Percentiles rank a stretch among this genome's conserved stretches.
Conservation (phyloP, 2,888 invertebrate genomes). For the Cantharis flavilabris region DNA sequence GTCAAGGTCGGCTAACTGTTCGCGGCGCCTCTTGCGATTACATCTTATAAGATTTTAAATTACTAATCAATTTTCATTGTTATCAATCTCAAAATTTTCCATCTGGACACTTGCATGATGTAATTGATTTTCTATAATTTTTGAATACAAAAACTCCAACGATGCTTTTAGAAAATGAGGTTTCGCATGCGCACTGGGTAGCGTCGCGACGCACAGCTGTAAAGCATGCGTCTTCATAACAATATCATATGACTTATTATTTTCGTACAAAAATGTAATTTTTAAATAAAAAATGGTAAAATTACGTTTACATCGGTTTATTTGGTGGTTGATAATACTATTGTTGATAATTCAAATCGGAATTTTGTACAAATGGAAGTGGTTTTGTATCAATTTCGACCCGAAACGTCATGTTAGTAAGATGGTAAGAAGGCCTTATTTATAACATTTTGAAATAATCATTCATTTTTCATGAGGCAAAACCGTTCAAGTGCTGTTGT, state of each 20-base stretch:
- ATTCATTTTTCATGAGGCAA: neutral
- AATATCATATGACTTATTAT: neutral
- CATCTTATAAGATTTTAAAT: neutral
- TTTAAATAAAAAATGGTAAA: constrained; percentile 9
- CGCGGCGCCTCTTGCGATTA: constrained; percentile 55
- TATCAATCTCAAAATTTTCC: neutral
- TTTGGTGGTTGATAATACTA: constrained; percentile 4
- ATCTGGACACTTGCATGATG: neutral
- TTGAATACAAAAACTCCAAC: neutral
- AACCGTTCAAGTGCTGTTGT: neutral
- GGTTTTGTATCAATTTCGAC: constrained; percentile 63
- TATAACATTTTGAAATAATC: neutral
- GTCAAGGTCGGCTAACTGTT: constrained; percentile 56
- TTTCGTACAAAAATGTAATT: neutral
- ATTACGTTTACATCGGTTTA: constrained; percentile 7
- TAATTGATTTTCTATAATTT: neutral
- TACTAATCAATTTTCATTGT: neutral
- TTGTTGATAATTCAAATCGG: constrained; percentile 16
- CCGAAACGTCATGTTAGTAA: constrained; percentile 62
- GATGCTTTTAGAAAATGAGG: neutral
- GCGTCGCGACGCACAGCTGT: neutral
- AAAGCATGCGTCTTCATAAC: neutral
- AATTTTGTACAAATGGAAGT: constrained; percentile 55
- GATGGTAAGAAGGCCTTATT: constrained; percentile 60
- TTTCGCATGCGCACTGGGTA: neutral